A percentile compares a stretch with the other conserved stretches of the same genome.
phyloP scores from a whole-genome alignment of 2,113 vertebrate species.

The Paradoxurus hermaphroditus region DNA sequence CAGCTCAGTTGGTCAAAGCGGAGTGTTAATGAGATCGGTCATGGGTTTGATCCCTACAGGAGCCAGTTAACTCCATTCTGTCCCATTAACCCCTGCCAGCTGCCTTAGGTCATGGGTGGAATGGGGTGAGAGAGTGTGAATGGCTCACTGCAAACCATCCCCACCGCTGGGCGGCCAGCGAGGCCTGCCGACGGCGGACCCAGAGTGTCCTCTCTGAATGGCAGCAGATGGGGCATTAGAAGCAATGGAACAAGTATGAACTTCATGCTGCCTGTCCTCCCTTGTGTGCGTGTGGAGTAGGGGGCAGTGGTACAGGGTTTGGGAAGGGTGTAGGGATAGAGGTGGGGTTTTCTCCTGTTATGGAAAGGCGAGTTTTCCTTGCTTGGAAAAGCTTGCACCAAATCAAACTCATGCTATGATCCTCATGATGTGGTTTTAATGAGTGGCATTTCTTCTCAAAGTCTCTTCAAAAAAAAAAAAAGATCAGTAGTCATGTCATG shows the following conservation, averaged over 20 bases:
- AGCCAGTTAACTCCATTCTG: constrained; percentile 42
- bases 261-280: constrained; percentile 30
- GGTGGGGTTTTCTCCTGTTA: neutral
- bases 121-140: neutral
- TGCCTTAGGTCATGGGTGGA: neutral
- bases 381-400: constrained; percentile 19
- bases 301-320: neutral
- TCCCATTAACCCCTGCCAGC: constrained; percentile 41
- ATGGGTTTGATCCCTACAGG: constrained; percentile 54
- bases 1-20: constrained; percentile 48
- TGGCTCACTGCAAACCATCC: neutral
- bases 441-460: constrained; percentile 81
- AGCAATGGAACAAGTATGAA: neutral
- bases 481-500: constrained; percentile 86
- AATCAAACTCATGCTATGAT: neutral
- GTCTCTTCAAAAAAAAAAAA: constrained; percentile 76
- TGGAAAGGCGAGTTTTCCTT: neutral
- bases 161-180: neutral
- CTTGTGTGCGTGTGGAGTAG: neutral
- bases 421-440: constrained; percentile 76
- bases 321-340: neutral
- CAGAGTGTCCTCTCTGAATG: neutral
- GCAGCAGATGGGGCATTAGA: neutral
- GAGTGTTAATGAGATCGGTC: constrained; percentile 20
- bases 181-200: neutral